phyloP scores from a whole-genome alignment of 2,888 invertebrate genomes.

The Parnassius apollo region DNA sequence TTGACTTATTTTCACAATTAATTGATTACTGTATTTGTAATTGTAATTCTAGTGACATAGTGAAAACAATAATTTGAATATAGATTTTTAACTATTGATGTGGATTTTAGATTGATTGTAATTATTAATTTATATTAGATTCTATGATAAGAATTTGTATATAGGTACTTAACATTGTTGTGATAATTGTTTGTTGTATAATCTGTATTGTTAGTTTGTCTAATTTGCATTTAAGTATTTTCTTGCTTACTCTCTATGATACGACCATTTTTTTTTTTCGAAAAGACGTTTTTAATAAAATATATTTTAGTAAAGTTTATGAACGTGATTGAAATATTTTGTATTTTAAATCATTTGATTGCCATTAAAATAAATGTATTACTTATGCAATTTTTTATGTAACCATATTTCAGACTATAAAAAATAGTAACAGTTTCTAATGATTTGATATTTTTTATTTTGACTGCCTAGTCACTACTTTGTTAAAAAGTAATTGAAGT shows the following conservation, averaged over 20 bases:
- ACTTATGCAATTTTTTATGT: no score
- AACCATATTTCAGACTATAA: no score
- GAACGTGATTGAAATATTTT: no score
- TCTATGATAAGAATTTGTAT: slow-evolving; percentile 33
- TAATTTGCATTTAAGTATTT: slow-evolving; percentile 23
- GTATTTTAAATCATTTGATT: no score
- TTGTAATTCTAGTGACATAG: slow-evolving; percentile 20
- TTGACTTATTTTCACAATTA: slow-evolving; percentile 5
- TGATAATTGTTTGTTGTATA: slow-evolving; percentile 42
- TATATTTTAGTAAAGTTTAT: no score
- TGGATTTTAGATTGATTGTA: slow-evolving; percentile 20
- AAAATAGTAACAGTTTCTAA: no score
- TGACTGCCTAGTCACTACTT: slow-evolving; percentile 9
- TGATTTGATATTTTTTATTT: not conserved
- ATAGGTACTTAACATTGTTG: slow-evolving; percentile 42
- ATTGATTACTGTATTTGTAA: slow-evolving; percentile 6
- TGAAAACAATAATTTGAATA: slow-evolving; percentile 17
- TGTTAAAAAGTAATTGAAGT: not conserved
- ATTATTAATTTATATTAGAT: slow-evolving; percentile 27
- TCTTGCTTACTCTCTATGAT: slow-evolving; percentile 13
- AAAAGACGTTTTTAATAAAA: no score
- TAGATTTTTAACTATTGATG: slow-evolving; percentile 18
- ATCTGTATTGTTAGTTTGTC: slow-evolving; percentile 20
- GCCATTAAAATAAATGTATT: no score
- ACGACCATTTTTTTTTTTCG: no score